Evolutionary conservation across 2,113 vertebrate genomes (phyloP).

Genomic region (Mustela nigripes): DNA sequence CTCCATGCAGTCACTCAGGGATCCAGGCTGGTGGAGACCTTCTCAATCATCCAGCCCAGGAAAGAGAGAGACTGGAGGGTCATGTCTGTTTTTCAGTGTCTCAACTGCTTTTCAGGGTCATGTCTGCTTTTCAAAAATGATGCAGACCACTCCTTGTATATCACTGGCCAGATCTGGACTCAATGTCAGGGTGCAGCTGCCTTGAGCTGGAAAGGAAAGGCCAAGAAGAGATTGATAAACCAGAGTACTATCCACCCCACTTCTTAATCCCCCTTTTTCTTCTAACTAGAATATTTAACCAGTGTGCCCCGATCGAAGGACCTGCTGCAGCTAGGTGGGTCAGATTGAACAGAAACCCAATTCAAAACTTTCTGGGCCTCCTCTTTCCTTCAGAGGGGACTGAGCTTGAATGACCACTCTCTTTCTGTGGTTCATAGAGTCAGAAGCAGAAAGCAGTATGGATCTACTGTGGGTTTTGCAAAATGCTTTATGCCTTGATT

Average conservation of each 20-base stretch:
- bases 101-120: background rate
- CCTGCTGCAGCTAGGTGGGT: too few species aligned
- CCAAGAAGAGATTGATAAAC: background rate
- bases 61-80: background rate
- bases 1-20: background rate
- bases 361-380: background rate
- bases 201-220: background rate
- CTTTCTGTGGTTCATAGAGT: background rate
- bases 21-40: background rate
- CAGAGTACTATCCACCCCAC: rapidly evolving
- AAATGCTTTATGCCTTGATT: rapidly evolving
- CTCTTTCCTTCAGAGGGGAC: background rate
- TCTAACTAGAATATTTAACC: background rate
- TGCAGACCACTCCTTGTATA: background rate
- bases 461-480: background rate
- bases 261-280: background rate
- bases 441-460: background rate
- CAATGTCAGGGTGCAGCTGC: too few species aligned
- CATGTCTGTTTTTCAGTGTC: background rate
- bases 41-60: background rate
- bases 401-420: background rate
- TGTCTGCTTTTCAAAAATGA: background rate
- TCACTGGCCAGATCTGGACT: background rate
- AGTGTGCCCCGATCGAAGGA: rapidly evolving
- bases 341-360: background rate